These are phyloP conservation scores for Ceratina australensis DNA, from an alignment of 1,140 invertebrate species.

Conservation along the genomic window DNA sequence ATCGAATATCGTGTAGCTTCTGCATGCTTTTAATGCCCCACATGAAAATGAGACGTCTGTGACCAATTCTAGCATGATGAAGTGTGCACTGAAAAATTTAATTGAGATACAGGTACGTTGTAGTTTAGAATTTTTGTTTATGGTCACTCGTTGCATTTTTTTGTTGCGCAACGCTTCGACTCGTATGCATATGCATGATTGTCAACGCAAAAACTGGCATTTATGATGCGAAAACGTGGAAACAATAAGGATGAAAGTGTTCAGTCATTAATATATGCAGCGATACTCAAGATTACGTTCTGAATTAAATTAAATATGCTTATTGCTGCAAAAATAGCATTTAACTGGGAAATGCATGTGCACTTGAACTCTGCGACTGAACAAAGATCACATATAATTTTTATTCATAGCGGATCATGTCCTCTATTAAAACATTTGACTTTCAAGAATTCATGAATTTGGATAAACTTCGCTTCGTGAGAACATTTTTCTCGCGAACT, in stretches of 20 bases:
- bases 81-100: not conserved
- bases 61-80: conserved; percentile 9
- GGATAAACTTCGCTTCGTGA: too few relatives aligned
- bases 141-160: not conserved
- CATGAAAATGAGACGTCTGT: not conserved
- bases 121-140: not conserved
- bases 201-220: not conserved
- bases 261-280: not conserved
- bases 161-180: not conserved
- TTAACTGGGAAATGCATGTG: not conserved
- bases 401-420: not conserved
- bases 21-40: not conserved
- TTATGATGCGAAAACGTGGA: too few relatives aligned
- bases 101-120: too few relatives aligned
- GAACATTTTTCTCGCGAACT: too few relatives aligned
- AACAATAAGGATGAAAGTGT: not conserved
- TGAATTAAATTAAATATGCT: not conserved
- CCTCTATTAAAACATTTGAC: too few relatives aligned
- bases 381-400: not conserved
- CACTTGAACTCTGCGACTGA: not conserved
- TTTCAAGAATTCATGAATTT: too few relatives aligned
- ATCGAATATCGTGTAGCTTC: too few relatives aligned
- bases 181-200: not conserved
- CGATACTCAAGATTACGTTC: not conserved
- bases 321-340: not conserved